Evolutionary conservation across 2,888 invertebrate genomes (phyloP), one percentile per base, ranked within the genome.

Genomic region (Mactromeris polynyma): DNA sequence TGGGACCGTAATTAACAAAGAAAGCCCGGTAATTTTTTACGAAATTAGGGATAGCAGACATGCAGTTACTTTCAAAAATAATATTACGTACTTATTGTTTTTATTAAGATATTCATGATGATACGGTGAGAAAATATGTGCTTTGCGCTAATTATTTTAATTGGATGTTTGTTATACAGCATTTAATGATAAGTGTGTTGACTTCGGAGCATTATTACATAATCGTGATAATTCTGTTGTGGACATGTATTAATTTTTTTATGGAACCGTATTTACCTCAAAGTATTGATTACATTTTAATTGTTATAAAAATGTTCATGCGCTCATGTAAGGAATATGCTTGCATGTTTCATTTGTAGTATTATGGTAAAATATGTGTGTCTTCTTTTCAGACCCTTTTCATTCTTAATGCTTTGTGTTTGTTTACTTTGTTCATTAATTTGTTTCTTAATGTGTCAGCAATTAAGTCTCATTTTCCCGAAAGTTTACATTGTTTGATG

Each of bases 181-280:
- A 64, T 26, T 64, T 26, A 26, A 64, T 64, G 58, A 64, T 26
- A n/a, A 9, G n/a, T 26, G n/a, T 54, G n/a, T 54, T n/a, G 17
- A 54, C 21, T 21, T 7, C 58, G n/a, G 58, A 64, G 58, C 26
- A 64, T 64, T 64, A 64, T 64, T 64, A 64, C 58, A 64, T 58
- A 58, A 58, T 58, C 1, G 21, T n/a, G 58, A 54, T 58, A 21
- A 2, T 58, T 21, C 58, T 21, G 6, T 26, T 26, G 26, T 11
- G 11, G 58, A 26, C n/a, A 64, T 64, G 11, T 26, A 26, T 64
- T 64, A n/a, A 26, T n/a, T 51, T n/a, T 64, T 26, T 21, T 64
- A 26, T 64, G 26, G 73, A 73, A 73, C 73, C 73, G 36, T 36
- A 33, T 33, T 36, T 73, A 73, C 73, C 73, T 73, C 73, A 73